Percentiles rank a stretch among this genome's conserved stretches.
These are phyloP conservation scores for Bicyclus anynana DNA, from an alignment of 1,140 invertebrate genomes.

Conservation along the genomic window DNA sequence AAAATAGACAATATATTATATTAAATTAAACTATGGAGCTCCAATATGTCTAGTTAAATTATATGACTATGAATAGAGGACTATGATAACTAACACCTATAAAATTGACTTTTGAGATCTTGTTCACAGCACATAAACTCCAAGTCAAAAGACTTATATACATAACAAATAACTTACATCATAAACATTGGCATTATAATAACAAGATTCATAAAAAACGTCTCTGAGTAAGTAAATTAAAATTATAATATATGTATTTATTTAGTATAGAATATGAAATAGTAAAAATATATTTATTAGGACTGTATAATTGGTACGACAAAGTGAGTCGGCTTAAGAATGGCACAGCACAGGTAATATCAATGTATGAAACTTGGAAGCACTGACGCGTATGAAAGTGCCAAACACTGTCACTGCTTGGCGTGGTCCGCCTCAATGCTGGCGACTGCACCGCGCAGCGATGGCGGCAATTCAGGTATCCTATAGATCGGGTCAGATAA, in stretches of 20 bases:
- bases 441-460: constrained; percentile 40
- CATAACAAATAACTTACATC: background rate
- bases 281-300: background rate
- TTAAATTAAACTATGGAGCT: too few relatives aligned
- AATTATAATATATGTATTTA: background rate
- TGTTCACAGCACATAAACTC: constrained; percentile 51
- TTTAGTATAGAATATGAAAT: background rate
- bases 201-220: background rate
- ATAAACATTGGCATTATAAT: background rate
- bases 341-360: constrained; percentile 39
- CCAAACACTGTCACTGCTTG: constrained; percentile 22
- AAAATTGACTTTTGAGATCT: constrained; percentile 47
- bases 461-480: constrained; percentile 50
- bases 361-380: constrained; percentile 7
- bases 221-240: background rate
- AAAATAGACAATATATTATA: too few relatives aligned
- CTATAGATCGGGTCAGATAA: constrained; percentile 59
- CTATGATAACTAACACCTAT: too few relatives aligned
- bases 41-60: background rate
- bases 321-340: constrained; percentile 7
- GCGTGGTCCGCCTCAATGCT: constrained; percentile 41
- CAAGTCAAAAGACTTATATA: constrained; percentile 17
- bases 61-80: background rate
- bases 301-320: background rate
- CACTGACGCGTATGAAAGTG: background rate